phyloP scores from a whole-genome alignment of 2,113 vertebrate species.

The Madoqua kirkii region DNA sequence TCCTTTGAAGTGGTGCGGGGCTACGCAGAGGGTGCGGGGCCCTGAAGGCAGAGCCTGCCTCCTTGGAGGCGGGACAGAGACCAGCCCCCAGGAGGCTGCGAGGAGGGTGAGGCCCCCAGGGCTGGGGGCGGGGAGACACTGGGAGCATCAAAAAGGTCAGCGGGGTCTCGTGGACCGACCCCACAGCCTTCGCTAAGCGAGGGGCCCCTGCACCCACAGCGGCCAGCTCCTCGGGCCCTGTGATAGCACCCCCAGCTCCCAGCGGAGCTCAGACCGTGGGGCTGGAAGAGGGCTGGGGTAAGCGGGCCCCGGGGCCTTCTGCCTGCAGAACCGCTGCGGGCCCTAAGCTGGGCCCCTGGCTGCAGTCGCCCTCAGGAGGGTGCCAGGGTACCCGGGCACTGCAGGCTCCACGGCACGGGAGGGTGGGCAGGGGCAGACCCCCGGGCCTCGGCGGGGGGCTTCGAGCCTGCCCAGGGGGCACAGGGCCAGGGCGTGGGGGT shows the following conservation, averaged over 20 bases:
- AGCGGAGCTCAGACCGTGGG: neutral
- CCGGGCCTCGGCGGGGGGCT: neutral
- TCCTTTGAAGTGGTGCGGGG: no score
- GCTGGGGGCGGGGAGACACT: fast-evolving
- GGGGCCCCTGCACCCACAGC: neutral
- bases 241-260: neutral
- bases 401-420: fast-evolving
- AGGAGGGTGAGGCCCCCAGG: neutral
- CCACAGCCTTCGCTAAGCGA: fast-evolving
- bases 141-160: no score
- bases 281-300: fast-evolving
- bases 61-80: neutral
- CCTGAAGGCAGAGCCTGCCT: neutral
- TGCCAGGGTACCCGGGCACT: fast-evolving
- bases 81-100: neutral
- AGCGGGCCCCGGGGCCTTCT: neutral
- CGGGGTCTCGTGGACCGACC: neutral
- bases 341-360: neutral
- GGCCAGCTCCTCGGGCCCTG: fast-evolving
- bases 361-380: neutral
- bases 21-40: fast-evolving
- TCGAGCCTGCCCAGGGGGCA: fast-evolving
- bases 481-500: neutral
- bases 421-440: neutral
- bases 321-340: fast-evolving